Evolutionary conservation across 2,797 vertebrate species (phyloP).

Genomic region (Enteromius afrohamiltoni): DNA sequence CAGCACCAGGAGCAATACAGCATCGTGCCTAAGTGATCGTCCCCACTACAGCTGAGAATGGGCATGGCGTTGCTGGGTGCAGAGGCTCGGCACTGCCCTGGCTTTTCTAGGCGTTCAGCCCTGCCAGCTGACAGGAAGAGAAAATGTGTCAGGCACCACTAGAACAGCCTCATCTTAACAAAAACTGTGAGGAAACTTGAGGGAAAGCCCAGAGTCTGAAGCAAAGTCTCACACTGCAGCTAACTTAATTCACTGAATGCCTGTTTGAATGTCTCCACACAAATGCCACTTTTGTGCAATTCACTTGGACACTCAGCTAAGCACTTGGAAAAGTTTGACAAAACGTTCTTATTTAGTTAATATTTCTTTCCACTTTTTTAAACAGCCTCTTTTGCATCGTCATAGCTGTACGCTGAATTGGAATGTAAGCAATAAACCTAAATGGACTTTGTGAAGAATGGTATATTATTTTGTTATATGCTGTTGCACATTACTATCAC

Average conservation of each 20-base stretch:
- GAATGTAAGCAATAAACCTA: neutral
- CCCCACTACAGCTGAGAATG: constrained; percentile 61
- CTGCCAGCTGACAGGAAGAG: constrained; percentile 33
- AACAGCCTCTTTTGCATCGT: neutral
- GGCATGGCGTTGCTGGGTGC: constrained; percentile 63
- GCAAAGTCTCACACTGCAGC: neutral
- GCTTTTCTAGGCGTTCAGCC: constrained; percentile 26
- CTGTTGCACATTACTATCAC: neutral
- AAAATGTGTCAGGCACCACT: neutral
- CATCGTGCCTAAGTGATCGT: constrained; percentile 60
- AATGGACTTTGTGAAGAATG: neutral
- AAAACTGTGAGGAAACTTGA: constrained; percentile 2
- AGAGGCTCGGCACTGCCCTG: constrained; percentile 12
- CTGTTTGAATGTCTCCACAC: constrained; percentile 1
- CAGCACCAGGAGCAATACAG: constrained; percentile 74
- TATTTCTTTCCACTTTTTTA: neutral
- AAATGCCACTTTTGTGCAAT: neutral
- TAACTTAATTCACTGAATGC: neutral
- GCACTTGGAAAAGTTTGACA: neutral
- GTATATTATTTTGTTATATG: neutral
- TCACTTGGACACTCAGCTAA: neutral
- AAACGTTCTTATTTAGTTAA: neutral
- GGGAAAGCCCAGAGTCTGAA: constrained; percentile 6
- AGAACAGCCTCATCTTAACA: neutral
- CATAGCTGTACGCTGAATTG: neutral